phyloP scores from a whole-genome alignment of 1,140 invertebrate genomes.

The Saccostrea echinata region DNA sequence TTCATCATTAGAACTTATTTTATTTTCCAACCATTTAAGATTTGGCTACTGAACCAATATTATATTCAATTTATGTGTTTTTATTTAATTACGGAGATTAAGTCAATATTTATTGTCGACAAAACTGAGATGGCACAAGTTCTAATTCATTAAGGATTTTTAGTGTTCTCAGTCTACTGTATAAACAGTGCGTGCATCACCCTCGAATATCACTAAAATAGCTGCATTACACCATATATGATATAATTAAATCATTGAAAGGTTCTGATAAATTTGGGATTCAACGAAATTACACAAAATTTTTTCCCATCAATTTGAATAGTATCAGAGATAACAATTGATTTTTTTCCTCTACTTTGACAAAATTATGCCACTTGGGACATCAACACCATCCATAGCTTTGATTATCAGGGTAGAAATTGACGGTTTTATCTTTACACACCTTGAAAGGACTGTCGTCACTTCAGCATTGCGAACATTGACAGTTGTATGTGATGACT shows the following conservation, averaged over 20 bases:
- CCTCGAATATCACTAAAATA: not conserved
- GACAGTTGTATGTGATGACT: not conserved
- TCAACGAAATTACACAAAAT: not conserved
- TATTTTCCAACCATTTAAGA: not conserved
- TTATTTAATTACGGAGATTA: slow-evolving; percentile 8
- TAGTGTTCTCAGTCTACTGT: not conserved
- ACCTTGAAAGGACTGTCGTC: not conserved
- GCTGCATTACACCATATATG: not conserved
- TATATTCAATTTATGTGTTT: not conserved
- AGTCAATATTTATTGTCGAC: not conserved
- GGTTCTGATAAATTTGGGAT: not conserved
- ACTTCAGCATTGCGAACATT: not conserved
- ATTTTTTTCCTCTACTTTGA: slow-evolving; percentile 10
- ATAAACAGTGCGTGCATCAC: slow-evolving; percentile 19
- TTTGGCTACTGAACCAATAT: not conserved
- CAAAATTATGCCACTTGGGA: slow-evolving; percentile 34
- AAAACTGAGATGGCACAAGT: slow-evolving; percentile 1
- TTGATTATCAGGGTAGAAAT: slow-evolving; percentile 6
- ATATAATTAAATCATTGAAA: slow-evolving; percentile 2
- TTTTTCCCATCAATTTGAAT: slow-evolving; percentile 27
- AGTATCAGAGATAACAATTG: slow-evolving; percentile 17
- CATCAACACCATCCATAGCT: not conserved
- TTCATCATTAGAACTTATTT: not conserved
- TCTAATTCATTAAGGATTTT: slow-evolving; percentile 31
- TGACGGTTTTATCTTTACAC: slow-evolving; percentile 5